Conservation (phyloP, 2,113 vertebrate species). For the Podarcis raffonei region DNA sequence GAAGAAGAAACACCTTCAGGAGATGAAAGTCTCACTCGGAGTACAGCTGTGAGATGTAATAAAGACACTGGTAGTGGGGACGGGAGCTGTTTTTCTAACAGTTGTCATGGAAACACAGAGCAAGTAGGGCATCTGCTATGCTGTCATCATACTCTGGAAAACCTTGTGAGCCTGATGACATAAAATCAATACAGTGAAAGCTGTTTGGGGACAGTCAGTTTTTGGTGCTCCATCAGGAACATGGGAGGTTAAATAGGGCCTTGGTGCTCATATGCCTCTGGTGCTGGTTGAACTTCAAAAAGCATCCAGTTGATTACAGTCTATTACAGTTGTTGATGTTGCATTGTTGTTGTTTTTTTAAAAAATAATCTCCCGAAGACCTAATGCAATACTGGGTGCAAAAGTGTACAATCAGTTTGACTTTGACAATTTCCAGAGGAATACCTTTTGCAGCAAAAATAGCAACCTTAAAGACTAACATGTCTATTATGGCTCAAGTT, state of each 20-base stretch:
- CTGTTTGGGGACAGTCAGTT: neutral
- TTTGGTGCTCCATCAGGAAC: neutral
- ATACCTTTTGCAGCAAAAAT: no score
- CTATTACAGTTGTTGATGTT: neutral
- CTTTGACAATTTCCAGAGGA: no score
- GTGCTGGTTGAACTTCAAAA: neutral
- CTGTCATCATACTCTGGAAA: neutral
- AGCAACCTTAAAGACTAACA: no score
- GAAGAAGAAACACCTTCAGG: constrained; percentile 1
- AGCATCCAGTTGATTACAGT: neutral
- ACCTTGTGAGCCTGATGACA: neutral
- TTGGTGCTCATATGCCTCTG: neutral
- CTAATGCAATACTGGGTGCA: neutral
- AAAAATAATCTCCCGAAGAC: neutral
- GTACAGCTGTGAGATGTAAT: neutral
- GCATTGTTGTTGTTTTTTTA: no score
- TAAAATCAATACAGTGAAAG: constrained; percentile 10
- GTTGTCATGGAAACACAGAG: constrained; percentile 71
- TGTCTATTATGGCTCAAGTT: no score
- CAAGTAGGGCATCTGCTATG: constrained; percentile 53
- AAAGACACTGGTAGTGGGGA: constrained; percentile 22
- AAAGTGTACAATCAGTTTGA: no score
- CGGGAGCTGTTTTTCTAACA: constrained; percentile 41
- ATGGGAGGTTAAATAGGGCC: neutral
- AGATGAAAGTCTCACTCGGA: constrained; percentile 6